Evolutionary conservation across 2,888 invertebrate species (phyloP).

Genomic region (Luperina testacea): DNA sequence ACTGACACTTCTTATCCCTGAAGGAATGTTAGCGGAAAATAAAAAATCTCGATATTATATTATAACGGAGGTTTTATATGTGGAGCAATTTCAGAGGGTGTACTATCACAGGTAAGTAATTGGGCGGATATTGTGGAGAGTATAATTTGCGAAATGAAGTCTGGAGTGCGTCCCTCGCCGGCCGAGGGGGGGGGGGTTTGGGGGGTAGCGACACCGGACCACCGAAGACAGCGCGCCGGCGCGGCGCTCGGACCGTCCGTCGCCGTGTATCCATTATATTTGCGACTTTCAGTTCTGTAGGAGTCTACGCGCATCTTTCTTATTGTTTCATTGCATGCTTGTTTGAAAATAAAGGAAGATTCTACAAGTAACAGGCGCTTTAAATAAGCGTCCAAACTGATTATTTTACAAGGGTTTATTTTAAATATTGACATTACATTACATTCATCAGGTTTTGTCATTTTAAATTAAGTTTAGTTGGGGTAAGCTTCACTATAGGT

Average conservation of each 20-base stretch:
- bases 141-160: constrained; percentile 66
- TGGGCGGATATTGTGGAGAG: constrained; percentile 65
- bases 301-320: background rate
- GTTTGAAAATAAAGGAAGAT: background rate
- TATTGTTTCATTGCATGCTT: constrained; percentile 26
- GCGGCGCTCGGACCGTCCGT: background rate
- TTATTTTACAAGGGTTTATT: constrained; percentile 1
- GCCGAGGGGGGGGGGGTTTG: background rate
- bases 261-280: constrained; percentile 21
- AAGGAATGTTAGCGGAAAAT: constrained; percentile 44
- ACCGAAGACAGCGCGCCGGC: background rate
- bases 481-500: too few species aligned
- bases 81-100: constrained; percentile 60
- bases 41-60: constrained; percentile 49
- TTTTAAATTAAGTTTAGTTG: background rate
- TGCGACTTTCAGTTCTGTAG: constrained; percentile 7
- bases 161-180: constrained; percentile 47
- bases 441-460: background rate
- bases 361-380: background rate
- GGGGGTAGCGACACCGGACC: background rate
- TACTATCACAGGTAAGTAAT: constrained; percentile 66
- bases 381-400: background rate
- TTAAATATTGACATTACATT: too few species aligned
- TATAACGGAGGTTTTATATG: constrained; percentile 50
- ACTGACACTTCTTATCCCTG: constrained; percentile 23